Evolutionary conservation across 2,888 invertebrate genomes (phyloP).

Genomic region (Blomia tropicalis): DNA sequence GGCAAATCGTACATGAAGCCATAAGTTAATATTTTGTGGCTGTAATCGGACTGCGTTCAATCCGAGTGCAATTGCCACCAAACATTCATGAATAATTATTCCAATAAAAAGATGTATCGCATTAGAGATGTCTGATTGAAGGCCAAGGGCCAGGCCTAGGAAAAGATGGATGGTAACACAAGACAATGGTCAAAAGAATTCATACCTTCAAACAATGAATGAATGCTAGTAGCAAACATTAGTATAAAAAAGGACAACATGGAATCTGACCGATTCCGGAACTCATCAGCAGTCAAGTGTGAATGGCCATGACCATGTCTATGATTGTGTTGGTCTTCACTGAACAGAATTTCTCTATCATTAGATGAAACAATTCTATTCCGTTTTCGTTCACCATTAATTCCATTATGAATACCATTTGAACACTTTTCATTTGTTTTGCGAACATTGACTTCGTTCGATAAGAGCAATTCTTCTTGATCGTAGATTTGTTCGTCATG

Average conservation of each 20-base stretch:
- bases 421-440: background rate
- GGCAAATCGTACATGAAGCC: constrained; percentile 31
- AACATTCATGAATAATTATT: constrained; percentile 34
- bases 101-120: constrained; percentile 34
- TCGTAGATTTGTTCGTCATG: background rate
- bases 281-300: constrained; percentile 17
- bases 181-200: background rate
- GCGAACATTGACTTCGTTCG: background rate
- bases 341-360: constrained; percentile 2
- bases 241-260: constrained; percentile 33
- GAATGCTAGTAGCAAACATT: constrained; percentile 34
- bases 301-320: constrained; percentile 25
- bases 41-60: constrained; percentile 33
- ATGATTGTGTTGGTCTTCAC: background rate
- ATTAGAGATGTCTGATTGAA: constrained; percentile 32
- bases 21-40: constrained; percentile 29
- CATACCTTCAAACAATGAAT: constrained; percentile 34
- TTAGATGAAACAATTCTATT: too few relatives aligned
- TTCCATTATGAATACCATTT: background rate
- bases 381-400: background rate
- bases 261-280: constrained; percentile 18
- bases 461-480: constrained; percentile 9
- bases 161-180: background rate
- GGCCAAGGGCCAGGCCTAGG: constrained; percentile 35
- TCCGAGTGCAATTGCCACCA: constrained; percentile 34